These are phyloP conservation scores for Dissostichus mawsoni DNA, from an alignment of 2,113 vertebrate species.

Conservation along the genomic window DNA sequence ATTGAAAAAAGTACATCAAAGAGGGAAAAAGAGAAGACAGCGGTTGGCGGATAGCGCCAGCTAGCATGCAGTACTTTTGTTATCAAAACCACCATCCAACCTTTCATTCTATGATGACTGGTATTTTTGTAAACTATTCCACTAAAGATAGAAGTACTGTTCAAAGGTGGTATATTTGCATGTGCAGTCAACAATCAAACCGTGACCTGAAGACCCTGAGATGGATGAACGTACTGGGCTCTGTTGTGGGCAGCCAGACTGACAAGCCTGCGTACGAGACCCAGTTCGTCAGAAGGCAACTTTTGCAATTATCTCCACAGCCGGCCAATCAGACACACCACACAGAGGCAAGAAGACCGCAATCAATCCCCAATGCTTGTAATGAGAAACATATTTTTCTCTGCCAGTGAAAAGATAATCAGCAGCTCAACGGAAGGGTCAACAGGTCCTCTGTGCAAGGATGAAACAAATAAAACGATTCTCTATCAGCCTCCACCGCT, in stretches of 20 bases:
- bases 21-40: neutral
- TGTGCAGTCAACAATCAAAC: constrained; percentile 41
- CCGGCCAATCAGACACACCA: constrained; percentile 72
- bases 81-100: neutral
- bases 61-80: neutral
- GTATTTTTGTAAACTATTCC: constrained; percentile 20
- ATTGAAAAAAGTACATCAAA: neutral
- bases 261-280: constrained; percentile 36
- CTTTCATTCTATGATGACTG: constrained; percentile 29
- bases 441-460: constrained; percentile 61
- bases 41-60: neutral
- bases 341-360: constrained; percentile 47
- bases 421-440: constrained; percentile 68
- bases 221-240: constrained; percentile 37
- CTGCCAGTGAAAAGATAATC: constrained; percentile 74
- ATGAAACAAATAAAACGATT: constrained; percentile 66
- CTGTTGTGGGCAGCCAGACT: constrained; percentile 35
- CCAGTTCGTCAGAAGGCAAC: constrained; percentile 50
- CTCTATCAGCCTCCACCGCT: constrained; percentile 45
- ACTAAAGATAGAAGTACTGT: constrained; percentile 31
- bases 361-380: constrained; percentile 73
- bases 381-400: constrained; percentile 80
- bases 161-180: constrained; percentile 48
- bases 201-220: constrained; percentile 48
- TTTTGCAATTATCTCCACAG: constrained; percentile 70